Conservation (phyloP, 2,113 vertebrate species). For the Saguinus midas region DNA sequence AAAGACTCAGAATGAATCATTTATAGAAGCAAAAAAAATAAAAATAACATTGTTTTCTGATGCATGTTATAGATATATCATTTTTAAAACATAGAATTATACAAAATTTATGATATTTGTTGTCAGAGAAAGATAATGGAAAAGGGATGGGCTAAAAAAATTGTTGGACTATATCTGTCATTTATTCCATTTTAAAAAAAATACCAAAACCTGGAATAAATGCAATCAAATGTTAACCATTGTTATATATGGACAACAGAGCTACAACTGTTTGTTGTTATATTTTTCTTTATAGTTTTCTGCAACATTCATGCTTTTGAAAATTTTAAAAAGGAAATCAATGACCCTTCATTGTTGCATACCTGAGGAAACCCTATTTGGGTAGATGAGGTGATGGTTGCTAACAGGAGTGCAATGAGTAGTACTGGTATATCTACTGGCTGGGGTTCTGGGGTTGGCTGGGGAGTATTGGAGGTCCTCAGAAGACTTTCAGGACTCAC, state of each 20-base stretch:
- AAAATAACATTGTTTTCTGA: conserved; percentile 8
- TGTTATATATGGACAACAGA: not conserved
- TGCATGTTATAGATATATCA: not conserved
- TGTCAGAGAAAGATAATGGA: not conserved
- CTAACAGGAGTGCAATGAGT: not conserved
- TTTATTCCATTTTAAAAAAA: not conserved
- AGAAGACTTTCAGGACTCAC: not conserved
- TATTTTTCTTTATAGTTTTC: not conserved
- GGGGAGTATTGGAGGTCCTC: no score
- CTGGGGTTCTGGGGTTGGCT: not conserved
- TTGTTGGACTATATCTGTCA: not conserved
- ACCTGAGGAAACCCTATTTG: not conserved
- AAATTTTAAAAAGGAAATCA: not conserved
- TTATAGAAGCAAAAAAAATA: conserved; percentile 17
- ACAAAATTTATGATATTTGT: not conserved
- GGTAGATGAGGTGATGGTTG: not conserved
- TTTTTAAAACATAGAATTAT: not conserved
- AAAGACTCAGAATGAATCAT: not conserved
- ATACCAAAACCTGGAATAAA: not conserved
- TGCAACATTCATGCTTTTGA: not conserved
- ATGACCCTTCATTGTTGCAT: not conserved
- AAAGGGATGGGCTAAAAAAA: not conserved
- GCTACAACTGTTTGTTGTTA: not conserved
- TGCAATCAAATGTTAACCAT: not conserved
- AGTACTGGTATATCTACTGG: not conserved